Conservation (phyloP, 1,140 invertebrate species). For the Sycobia sp. region DNA sequence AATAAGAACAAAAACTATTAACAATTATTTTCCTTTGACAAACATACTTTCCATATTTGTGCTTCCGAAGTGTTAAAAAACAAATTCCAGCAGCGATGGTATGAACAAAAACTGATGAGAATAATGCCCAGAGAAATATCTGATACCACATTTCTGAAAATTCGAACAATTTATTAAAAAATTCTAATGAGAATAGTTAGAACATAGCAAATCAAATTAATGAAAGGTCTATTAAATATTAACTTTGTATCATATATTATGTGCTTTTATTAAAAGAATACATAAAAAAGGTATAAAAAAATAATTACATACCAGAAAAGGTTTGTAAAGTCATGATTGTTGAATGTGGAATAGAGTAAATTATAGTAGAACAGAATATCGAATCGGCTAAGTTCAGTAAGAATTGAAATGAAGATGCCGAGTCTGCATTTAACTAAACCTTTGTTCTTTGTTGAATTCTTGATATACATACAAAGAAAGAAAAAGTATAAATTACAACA, state of each 20-base stretch:
- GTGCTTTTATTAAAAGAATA: background rate
- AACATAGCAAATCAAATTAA: background rate
- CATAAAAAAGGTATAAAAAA: conserved; percentile 4
- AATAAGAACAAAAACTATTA: background rate
- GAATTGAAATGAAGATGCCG: conserved; percentile 31
- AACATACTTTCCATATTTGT: conserved; percentile 84
- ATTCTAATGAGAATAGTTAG: background rate
- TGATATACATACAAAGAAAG: background rate
- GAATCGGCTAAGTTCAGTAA: conserved; percentile 23
- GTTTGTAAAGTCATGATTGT: conserved; percentile 43
- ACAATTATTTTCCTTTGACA: background rate
- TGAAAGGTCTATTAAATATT: background rate
- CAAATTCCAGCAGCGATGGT: conserved; percentile 87
- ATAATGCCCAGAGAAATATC: conserved; percentile 91
- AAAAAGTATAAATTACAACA: conserved; percentile 7
- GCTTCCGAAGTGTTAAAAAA: conserved; percentile 87
- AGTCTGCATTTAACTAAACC: conserved; percentile 22
- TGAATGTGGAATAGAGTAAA: conserved; percentile 33
- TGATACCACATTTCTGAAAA: conserved; percentile 93
- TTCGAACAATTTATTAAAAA: conserved; percentile 4
- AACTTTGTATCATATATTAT: background rate
- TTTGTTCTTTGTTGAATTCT: conserved; percentile 12
- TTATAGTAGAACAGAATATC: conserved; percentile 14
- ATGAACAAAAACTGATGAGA: conserved; percentile 91
- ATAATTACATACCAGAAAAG: conserved; percentile 43